These are phyloP conservation scores for Listronotus bonariensis DNA, from an alignment of 1,140 invertebrate species.

Conservation along the genomic window DNA sequence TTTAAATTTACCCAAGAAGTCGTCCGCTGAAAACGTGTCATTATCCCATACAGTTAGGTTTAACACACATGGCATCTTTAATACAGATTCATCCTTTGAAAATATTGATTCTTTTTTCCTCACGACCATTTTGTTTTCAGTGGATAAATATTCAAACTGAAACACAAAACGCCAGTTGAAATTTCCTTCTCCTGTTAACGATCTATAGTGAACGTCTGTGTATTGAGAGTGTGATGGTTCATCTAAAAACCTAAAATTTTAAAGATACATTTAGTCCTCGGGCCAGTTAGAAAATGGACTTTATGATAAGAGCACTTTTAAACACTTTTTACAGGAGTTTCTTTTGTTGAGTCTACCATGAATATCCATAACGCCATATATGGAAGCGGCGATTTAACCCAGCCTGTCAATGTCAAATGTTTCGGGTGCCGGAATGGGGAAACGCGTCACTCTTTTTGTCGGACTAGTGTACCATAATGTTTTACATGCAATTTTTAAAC, in stretches of 20 bases:
- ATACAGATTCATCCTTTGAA: constrained; percentile 67
- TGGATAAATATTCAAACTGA: constrained; percentile 75
- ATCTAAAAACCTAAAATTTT: constrained; percentile 56
- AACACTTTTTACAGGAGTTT: too few relatives aligned
- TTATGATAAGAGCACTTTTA: too few relatives aligned
- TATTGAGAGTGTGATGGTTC: constrained; percentile 70
- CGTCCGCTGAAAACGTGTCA: constrained; percentile 76
- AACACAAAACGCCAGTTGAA: constrained; percentile 94
- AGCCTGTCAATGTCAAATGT: too few relatives aligned
- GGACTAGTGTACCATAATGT: too few relatives aligned
- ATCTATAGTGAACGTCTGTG: constrained; percentile 84
- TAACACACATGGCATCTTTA: constrained; percentile 68
- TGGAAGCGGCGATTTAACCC: too few relatives aligned
- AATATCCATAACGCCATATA: too few relatives aligned
- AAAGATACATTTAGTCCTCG: too few relatives aligned
- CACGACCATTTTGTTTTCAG: constrained; percentile 76
- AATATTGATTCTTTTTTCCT: constrained; percentile 63
- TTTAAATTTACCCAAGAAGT: constrained; percentile 71
- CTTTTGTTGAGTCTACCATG: too few relatives aligned
- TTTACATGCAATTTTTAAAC: too few relatives aligned
- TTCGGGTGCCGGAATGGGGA: too few relatives aligned
- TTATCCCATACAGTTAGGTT: constrained; percentile 76
- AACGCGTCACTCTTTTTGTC: too few relatives aligned
- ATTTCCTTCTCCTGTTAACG: constrained; percentile 78
- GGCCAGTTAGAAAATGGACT: too few relatives aligned